A percentile compares a stretch with the other conserved stretches of the same genome.
Evolutionary conservation across 1,140 invertebrate genomes (phyloP).

Genomic region (Drosophila hydei): DNA sequence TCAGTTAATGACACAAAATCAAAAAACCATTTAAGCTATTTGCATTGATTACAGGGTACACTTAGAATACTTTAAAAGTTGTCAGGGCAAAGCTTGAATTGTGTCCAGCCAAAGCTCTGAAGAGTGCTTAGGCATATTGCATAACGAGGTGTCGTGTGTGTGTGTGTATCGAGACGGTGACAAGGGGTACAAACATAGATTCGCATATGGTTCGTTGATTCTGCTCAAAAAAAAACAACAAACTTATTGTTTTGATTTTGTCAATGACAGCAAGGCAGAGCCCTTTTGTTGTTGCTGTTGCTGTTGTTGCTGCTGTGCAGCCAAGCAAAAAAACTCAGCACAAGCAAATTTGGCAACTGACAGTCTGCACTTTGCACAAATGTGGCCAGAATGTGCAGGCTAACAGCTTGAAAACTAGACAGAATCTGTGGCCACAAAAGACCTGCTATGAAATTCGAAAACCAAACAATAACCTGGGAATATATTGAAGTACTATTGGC

Average conservation of each 20-base stretch:
- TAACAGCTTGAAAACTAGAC: slow-evolving; percentile 15
- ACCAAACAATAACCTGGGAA: background rate
- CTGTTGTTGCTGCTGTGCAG: slow-evolving; percentile 49
- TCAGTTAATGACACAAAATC: no score
- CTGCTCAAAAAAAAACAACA: slow-evolving; percentile 70
- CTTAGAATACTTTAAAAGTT: slow-evolving; percentile 1
- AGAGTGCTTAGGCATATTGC: slow-evolving; percentile 50
- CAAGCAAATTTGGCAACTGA: slow-evolving; percentile 40
- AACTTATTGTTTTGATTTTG: slow-evolving; percentile 82
- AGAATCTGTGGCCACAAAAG: slow-evolving; percentile 18
- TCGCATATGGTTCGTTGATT: slow-evolving; percentile 61
- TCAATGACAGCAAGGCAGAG: slow-evolving; percentile 62
- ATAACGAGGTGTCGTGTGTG: slow-evolving; percentile 28
- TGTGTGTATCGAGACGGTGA: slow-evolving; percentile 21
- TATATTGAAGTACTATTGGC: background rate
- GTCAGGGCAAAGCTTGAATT: slow-evolving; percentile 40
- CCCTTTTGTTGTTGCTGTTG: slow-evolving; percentile 32
- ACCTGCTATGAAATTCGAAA: background rate
- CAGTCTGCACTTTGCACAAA: slow-evolving; percentile 50
- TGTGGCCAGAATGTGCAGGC: slow-evolving; percentile 54
- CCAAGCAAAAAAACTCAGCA: slow-evolving; percentile 71
- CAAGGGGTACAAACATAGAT: background rate
- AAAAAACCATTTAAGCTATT: no score
- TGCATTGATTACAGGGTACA: no score
- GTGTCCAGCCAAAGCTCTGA: slow-evolving; percentile 18